Evolutionary conservation across 2,113 vertebrate species (phyloP).

Genomic region (Rhinolophus ferrumequinum): DNA sequence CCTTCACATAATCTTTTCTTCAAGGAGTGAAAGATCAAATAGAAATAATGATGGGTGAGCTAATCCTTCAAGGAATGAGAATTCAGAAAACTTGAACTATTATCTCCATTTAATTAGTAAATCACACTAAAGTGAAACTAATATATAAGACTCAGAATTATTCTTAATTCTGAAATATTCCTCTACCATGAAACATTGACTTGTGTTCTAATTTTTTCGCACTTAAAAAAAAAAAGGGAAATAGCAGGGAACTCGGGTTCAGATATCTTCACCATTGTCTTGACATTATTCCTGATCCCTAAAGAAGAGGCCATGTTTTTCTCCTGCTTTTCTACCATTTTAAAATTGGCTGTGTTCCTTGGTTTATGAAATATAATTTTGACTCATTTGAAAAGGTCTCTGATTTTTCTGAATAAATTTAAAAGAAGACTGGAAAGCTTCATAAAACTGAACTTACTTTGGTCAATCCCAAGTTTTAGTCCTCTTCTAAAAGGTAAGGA

Average conservation of each 20-base stretch:
- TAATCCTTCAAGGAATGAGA: neutral
- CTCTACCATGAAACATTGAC: neutral
- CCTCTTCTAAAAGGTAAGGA: neutral
- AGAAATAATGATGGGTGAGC: neutral
- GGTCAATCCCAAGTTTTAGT: neutral
- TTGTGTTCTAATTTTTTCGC: neutral
- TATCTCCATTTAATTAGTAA: neutral
- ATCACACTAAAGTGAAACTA: neutral
- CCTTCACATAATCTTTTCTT: neutral
- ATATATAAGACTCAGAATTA: neutral
- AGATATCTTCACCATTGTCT: neutral
- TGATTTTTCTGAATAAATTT: conserved; percentile 28
- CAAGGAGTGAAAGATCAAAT: neutral
- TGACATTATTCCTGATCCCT: neutral
- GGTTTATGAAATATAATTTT: neutral
- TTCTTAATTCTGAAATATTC: neutral
- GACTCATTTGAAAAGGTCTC: conserved; percentile 15
- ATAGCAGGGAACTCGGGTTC: neutral
- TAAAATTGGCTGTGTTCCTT: neutral
- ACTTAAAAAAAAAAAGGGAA: neutral
- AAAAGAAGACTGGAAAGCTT: neutral
- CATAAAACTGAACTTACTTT: neutral
- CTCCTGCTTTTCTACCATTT: neutral
- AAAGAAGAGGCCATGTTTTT: neutral
- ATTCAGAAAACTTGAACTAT: neutral